These are phyloP conservation scores for Hippocampus mohnikei DNA, from an alignment of 2,113 vertebrate genomes.

Conservation along the genomic window DNA sequence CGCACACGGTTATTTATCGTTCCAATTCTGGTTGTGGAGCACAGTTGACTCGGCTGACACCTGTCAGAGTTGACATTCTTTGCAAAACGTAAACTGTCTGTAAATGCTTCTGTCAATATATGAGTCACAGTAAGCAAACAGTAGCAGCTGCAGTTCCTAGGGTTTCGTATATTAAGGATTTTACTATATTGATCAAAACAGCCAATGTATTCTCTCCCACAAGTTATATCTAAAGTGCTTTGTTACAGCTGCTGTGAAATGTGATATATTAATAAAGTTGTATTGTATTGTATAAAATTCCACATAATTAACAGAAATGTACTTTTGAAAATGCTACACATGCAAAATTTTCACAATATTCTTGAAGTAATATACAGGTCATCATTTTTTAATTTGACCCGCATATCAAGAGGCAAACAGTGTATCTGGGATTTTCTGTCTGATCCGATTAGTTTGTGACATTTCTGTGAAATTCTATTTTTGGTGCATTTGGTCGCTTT, in stretches of 20 bases:
- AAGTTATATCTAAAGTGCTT: not conserved
- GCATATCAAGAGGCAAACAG: not conserved
- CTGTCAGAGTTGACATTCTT: slow-evolving; percentile 43
- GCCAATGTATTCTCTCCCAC: not conserved
- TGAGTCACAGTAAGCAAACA: slow-evolving; percentile 55
- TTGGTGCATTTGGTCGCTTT: not conserved
- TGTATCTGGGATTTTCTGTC: not conserved
- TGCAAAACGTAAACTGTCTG: slow-evolving; percentile 39
- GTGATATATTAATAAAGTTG: too few species aligned
- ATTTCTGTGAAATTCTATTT: not conserved
- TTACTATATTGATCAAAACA: not conserved
- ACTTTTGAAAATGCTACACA: not conserved
- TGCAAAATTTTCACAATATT: not conserved
- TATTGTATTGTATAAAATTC: too few species aligned
- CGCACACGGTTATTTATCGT: not conserved
- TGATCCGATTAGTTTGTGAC: not conserved
- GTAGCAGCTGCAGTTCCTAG: slow-evolving; percentile 45
- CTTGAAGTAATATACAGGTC: not conserved
- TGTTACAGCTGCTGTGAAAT: too few species aligned
- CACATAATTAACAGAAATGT: not conserved
- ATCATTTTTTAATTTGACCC: not conserved
- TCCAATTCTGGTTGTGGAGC: slow-evolving; percentile 1
- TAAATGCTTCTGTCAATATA: slow-evolving; percentile 51
- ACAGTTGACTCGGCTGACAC: slow-evolving; percentile 35
- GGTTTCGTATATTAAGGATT: slow-evolving; percentile 20